These are phyloP conservation scores for Myopa tessellatipennis DNA, from an alignment of 2,888 invertebrate genomes.

Conservation along the genomic window DNA sequence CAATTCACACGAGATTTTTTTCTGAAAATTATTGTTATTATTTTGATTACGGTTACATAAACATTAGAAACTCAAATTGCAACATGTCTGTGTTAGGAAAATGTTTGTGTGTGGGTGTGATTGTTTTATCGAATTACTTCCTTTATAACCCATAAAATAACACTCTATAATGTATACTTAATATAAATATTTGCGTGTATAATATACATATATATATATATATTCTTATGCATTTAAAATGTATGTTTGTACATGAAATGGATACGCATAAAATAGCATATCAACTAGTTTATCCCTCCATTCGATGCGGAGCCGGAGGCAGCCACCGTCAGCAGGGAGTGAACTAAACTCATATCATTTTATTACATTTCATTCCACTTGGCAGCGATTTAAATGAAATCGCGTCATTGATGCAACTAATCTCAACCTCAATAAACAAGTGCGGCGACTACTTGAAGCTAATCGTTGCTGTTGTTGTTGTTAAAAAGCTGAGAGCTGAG, in stretches of 20 bases:
- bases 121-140: slow-evolving; percentile 31
- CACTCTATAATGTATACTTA: neutral
- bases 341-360: slow-evolving; percentile 18
- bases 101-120: neutral
- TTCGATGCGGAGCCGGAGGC: neutral
- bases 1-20: neutral
- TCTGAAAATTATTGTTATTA: slow-evolving; percentile 14
- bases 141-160: slow-evolving; percentile 19
- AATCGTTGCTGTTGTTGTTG: neutral
- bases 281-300: no score
- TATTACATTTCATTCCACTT: slow-evolving; percentile 9
- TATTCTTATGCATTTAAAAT: no score
- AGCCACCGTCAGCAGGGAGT: neutral
- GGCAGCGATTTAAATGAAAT: slow-evolving; percentile 14
- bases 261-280: no score
- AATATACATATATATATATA: no score
- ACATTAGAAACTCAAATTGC: slow-evolving; percentile 1
- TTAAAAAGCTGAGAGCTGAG: no score
- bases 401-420: slow-evolving; percentile 24
- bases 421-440: neutral
- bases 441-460: slow-evolving; percentile 6
- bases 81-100: neutral
- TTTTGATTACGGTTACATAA: slow-evolving; percentile 7
- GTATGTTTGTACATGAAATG: no score
- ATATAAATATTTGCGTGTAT: neutral